A percentile compares a stretch with the other conserved stretches of the same genome.
These are phyloP conservation scores for Penaeus chinensis DNA, from an alignment of 1,140 invertebrate genomes.

Conservation along the genomic window DNA sequence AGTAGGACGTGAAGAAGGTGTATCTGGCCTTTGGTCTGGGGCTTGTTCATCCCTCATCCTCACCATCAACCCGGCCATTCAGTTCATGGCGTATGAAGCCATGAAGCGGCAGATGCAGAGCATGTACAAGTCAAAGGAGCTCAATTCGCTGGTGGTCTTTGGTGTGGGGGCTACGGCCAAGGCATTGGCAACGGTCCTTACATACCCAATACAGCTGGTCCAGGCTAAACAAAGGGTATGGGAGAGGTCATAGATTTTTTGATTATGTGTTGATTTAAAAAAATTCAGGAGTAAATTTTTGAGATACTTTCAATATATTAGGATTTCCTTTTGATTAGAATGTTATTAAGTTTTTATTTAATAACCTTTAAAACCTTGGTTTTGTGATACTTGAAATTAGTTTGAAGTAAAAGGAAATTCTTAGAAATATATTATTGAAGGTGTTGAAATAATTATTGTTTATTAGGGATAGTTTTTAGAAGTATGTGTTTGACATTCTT, in stretches of 20 bases:
- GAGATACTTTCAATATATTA: too few species aligned
- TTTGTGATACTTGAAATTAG: too few species aligned
- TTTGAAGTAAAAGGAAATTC: too few species aligned
- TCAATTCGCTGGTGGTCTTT: slow-evolving; percentile 72
- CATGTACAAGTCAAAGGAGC: slow-evolving; percentile 15
- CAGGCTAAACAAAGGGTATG: slow-evolving; percentile 82
- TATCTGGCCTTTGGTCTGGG: slow-evolving; percentile 82
- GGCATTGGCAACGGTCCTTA: slow-evolving; percentile 82
- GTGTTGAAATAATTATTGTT: too few species aligned
- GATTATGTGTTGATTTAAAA: too few species aligned
- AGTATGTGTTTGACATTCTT: too few species aligned
- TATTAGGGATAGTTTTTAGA: too few species aligned
- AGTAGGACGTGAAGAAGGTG: slow-evolving; percentile 79
- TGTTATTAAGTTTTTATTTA: too few species aligned
- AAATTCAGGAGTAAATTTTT: too few species aligned
- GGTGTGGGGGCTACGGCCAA: slow-evolving; percentile 83
- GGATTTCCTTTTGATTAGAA: too few species aligned
- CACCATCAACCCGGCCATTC: slow-evolving; percentile 88
- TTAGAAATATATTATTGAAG: too few species aligned
- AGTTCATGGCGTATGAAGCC: slow-evolving; percentile 90
- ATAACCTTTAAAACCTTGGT: too few species aligned
- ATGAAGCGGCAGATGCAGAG: slow-evolving; percentile 77
- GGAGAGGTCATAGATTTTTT: slow-evolving; percentile 10
- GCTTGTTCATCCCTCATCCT: slow-evolving; percentile 85
- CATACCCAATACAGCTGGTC: slow-evolving; percentile 89